Percentiles rank a stretch among this genome's conserved stretches.
Evolutionary conservation across 2,888 invertebrate species (phyloP).

Genomic region (Phyllotreta striolata): DNA sequence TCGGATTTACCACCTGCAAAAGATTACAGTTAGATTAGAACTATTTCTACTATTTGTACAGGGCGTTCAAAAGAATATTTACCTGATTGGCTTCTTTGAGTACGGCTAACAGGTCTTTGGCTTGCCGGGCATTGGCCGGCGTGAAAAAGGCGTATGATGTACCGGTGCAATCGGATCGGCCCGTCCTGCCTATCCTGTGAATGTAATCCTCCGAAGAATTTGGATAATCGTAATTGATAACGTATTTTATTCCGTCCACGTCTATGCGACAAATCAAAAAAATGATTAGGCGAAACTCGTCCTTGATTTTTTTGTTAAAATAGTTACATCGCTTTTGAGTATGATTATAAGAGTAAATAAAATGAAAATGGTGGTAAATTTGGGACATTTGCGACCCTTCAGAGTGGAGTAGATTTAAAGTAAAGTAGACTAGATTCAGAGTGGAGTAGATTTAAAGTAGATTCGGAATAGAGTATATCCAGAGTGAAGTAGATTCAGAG

Average conservation of each 20-base stretch:
- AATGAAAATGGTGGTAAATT: neutral
- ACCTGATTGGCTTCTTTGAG: slow-evolving; percentile 91
- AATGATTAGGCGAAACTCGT: slow-evolving; percentile 6
- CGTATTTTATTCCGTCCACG: slow-evolving; percentile 96
- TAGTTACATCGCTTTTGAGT: slow-evolving; percentile 27
- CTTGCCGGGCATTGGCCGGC: slow-evolving; percentile 86
- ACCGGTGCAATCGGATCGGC: slow-evolving; percentile 85
- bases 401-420: too few species aligned
- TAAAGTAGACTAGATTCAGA: too few species aligned
- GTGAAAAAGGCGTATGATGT: slow-evolving; percentile 97
- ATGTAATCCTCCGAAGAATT: slow-evolving; percentile 96
- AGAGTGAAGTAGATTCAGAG: too few species aligned
- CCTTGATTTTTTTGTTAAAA: neutral
- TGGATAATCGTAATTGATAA: slow-evolving; percentile 96
- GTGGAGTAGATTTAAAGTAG: too few species aligned
- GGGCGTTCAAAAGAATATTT: too few species aligned
- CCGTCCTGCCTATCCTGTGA: slow-evolving; percentile 94
- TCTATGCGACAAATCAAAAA: slow-evolving; percentile 66
- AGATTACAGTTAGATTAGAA: slow-evolving; percentile 7
- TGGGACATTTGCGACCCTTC: too few species aligned
- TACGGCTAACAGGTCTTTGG: slow-evolving; percentile 87
- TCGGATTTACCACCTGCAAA: slow-evolving; percentile 80
- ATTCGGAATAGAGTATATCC: too few species aligned
- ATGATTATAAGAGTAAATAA: slow-evolving; percentile 1
- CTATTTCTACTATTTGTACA: too few species aligned